Percentiles rank a stretch among this genome's conserved stretches.
Conservation (phyloP, 2,113 vertebrate genomes). For the Lophura nycthemera region DNA sequence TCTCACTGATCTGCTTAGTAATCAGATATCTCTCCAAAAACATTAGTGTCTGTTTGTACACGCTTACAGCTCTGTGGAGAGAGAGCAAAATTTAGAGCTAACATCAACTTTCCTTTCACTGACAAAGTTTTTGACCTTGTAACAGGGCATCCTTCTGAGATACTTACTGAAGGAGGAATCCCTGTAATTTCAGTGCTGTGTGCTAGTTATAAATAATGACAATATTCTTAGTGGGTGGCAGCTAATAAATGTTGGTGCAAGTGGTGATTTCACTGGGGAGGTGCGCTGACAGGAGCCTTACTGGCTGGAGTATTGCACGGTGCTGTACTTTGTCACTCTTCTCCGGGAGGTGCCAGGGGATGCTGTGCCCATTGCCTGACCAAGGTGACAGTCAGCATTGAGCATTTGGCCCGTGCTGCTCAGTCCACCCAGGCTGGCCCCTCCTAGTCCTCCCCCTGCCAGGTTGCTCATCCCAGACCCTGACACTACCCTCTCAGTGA, state of each 20-base stretch:
- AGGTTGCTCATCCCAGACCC: conserved; percentile 69
- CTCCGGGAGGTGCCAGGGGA: conserved; percentile 63
- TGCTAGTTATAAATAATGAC: conserved; percentile 62
- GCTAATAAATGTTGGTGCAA: not conserved
- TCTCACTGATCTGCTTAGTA: not conserved
- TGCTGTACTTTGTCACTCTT: conserved; percentile 81
- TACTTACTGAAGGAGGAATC: not conserved
- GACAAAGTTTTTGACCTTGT: conserved; percentile 31
- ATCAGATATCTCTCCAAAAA: not conserved
- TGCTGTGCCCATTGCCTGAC: conserved; percentile 66
- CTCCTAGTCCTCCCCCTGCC: not conserved
- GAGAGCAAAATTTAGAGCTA: conserved; percentile 1
- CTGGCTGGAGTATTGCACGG: conserved; percentile 65
- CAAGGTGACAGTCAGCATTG: conserved; percentile 66
- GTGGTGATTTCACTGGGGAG: not conserved
- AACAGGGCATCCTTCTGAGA: not conserved
- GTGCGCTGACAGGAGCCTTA: not conserved
- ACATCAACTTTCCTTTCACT: conserved; percentile 9
- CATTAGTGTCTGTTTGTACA: not conserved
- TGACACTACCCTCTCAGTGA: conserved; percentile 83
- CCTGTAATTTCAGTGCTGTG: conserved; percentile 24
- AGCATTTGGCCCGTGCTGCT: conserved; percentile 54
- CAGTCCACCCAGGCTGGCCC: conserved; percentile 33
- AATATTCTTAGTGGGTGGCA: conserved; percentile 26
- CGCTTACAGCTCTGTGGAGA: not conserved